These are phyloP conservation scores for Blennius ocellaris DNA, from an alignment of 2,113 vertebrate genomes.

Conservation along the genomic window DNA sequence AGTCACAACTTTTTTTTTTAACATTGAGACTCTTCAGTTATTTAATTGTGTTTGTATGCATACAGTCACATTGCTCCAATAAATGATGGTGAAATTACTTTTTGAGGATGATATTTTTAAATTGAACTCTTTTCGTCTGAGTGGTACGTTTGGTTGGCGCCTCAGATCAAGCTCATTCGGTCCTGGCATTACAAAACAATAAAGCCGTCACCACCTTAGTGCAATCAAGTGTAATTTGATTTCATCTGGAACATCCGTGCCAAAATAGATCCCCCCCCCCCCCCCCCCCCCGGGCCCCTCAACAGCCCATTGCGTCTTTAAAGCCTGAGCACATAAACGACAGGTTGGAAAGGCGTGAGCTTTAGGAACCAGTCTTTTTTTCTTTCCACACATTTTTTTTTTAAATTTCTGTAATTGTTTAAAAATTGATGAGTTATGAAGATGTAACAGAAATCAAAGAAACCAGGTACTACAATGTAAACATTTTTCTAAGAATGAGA, in stretches of 20 bases:
- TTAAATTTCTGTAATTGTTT: too few species aligned
- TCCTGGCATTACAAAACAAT: slow-evolving; percentile 36
- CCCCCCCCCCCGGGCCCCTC: slow-evolving; percentile 9
- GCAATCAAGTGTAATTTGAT: slow-evolving; percentile 31
- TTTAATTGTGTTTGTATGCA: too few species aligned
- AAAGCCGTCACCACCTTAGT: slow-evolving; percentile 57
- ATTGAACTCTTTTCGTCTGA: slow-evolving; percentile 13
- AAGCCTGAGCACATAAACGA: not conserved
- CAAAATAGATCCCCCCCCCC: slow-evolving; percentile 51
- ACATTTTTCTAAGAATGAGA: too few species aligned
- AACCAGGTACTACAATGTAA: too few species aligned
- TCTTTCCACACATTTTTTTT: too few species aligned
- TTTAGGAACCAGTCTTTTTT: not conserved
- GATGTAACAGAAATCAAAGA: too few species aligned
- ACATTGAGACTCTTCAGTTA: too few species aligned
- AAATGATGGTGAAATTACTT: not conserved
- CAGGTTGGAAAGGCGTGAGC: not conserved
- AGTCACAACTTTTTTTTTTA: too few species aligned
- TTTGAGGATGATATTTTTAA: not conserved
- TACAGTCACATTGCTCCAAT: too few species aligned
- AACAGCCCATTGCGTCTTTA: slow-evolving; percentile 7
- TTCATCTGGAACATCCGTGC: slow-evolving; percentile 27
- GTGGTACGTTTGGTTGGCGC: not conserved
- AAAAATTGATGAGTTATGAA: too few species aligned
- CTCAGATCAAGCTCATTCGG: slow-evolving; percentile 12